Evolutionary conservation across 2,888 invertebrate genomes (phyloP), one percentile per base, ranked within the genome.

Genomic region (Drosophila lacicola): DNA sequence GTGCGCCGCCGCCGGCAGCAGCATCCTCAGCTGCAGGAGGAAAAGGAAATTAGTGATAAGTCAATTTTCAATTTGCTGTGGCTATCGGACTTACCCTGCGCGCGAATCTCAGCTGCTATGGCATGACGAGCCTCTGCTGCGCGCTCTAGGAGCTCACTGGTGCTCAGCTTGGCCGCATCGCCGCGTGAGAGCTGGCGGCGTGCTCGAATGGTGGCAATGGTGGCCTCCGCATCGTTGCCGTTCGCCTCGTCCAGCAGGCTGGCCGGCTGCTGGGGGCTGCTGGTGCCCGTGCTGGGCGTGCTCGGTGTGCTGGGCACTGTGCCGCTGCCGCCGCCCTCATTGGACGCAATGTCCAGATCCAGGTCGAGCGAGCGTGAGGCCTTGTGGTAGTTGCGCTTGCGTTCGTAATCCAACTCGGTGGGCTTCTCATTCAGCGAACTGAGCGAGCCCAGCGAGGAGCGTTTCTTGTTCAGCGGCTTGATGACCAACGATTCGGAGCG

Each of bases 401-500:
- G 91, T 58, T 92, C 92, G 58, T 89, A 87, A 46, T 92, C 92
- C 60, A 90, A 80, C 36, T 91, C 88, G 37, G 88, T 82, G 36
- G 91, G 90, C 75, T 92, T 92, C 68, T 92, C 92, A 37, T 88
- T 92, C n/a, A 92, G 82, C 17, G 92, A 92, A 50, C 91, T 91
- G 33, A 92, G 82, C 2, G 92, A 92, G 39, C 92, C 92, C 50
- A 92, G 76, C 6, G 92, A 92, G 60, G 92, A 91, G 51, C 92
- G 91, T 68, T 92, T 92, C 72, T 92, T 92, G 69, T 90, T 90
- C 36, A 92, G 76, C 6, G 91, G 76, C 70, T 92, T 92, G 5
- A 90, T 82, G 45, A 92, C 74, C 54, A 92, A 78, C 62, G 92
- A 92, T 66, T 92, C 92, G 56, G 92, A 92, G 90, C 96, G 92